phyloP scores from a whole-genome alignment of 92 coral and sea anemone species.

The Bergia sp. region DNA sequence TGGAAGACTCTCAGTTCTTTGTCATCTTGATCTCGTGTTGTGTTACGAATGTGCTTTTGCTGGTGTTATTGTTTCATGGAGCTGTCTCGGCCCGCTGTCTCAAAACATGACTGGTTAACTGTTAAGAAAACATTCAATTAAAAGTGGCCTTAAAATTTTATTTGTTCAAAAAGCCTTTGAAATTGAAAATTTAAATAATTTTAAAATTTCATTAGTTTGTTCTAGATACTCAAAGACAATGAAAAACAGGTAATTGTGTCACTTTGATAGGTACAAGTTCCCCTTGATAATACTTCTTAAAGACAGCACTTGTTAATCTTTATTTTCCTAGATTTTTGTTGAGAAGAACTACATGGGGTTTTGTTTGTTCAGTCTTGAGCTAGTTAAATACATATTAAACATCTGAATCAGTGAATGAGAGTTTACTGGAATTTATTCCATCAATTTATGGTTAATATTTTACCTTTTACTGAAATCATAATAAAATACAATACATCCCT shows the following conservation, averaged over 20 bases:
- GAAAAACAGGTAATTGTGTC: not conserved
- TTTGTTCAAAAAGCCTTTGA: not conserved
- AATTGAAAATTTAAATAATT: not conserved
- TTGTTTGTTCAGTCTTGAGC: too few species aligned
- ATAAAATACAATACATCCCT: too few species aligned
- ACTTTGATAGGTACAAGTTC: too few species aligned
- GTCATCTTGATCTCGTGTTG: not conserved
- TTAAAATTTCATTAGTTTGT: not conserved
- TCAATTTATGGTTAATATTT: too few species aligned
- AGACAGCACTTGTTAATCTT: too few species aligned
- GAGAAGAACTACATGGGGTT: too few species aligned
- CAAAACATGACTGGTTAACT: not conserved
- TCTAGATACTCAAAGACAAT: not conserved
- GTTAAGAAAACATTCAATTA: not conserved
- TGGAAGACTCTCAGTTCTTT: not conserved
- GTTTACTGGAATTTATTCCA: too few species aligned
- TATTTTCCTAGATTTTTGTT: too few species aligned
- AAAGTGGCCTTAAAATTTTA: not conserved
- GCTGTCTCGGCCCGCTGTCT: not conserved
- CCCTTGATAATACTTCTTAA: too few species aligned
- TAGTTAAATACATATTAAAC: too few species aligned
- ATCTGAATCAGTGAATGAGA: too few species aligned
- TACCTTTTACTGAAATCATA: too few species aligned
- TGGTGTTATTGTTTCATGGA: constrained; percentile 3
- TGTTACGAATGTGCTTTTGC: not conserved